Evolutionary conservation across 35 echinoderm and acorn worm genomes (phyloP).

Genomic region (Apostichopus californicus): DNA sequence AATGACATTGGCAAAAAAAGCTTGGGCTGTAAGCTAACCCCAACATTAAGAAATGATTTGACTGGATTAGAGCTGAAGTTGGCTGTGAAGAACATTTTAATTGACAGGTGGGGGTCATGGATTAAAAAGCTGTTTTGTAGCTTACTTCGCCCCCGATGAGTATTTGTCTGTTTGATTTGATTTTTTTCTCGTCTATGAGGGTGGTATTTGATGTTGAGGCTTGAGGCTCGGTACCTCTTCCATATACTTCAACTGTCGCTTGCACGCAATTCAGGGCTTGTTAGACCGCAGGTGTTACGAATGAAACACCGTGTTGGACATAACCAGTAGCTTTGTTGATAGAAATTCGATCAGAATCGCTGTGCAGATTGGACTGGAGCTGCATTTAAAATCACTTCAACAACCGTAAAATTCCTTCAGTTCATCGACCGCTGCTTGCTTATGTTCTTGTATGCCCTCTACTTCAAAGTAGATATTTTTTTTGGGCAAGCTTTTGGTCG

Average conservation of each 20-base stretch:
- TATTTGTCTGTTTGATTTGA: slow-evolving; percentile 50
- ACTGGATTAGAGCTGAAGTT: slow-evolving; percentile 18
- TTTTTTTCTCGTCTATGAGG: slow-evolving; percentile 23
- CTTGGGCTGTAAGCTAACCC: neutral
- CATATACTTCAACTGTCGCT: slow-evolving; percentile 34
- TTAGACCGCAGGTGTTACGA: slow-evolving; percentile 48
- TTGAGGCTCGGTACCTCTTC: slow-evolving; percentile 36
- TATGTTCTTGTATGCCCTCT: neutral
- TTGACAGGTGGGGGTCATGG: slow-evolving; percentile 45
- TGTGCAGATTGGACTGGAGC: slow-evolving; percentile 48
- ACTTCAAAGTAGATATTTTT: no score
- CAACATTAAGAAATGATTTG: neutral
- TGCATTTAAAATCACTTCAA: slow-evolving; percentile 53
- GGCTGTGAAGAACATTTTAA: slow-evolving; percentile 29
- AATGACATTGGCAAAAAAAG: neutral
- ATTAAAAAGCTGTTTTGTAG: slow-evolving; percentile 37
- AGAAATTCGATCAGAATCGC: slow-evolving; percentile 44
- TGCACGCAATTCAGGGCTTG: slow-evolving; percentile 41
- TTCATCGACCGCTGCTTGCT: slow-evolving; percentile 17
- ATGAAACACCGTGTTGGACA: slow-evolving; percentile 50
- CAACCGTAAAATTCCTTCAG: slow-evolving; percentile 30
- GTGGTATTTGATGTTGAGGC: slow-evolving; percentile 44
- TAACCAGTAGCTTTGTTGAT: slow-evolving; percentile 39
- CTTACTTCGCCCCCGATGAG: slow-evolving; percentile 14
- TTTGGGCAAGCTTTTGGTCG: no score